Conservation (phyloP, 2,888 invertebrate species). For the Enchytraeus crypticus region DNA sequence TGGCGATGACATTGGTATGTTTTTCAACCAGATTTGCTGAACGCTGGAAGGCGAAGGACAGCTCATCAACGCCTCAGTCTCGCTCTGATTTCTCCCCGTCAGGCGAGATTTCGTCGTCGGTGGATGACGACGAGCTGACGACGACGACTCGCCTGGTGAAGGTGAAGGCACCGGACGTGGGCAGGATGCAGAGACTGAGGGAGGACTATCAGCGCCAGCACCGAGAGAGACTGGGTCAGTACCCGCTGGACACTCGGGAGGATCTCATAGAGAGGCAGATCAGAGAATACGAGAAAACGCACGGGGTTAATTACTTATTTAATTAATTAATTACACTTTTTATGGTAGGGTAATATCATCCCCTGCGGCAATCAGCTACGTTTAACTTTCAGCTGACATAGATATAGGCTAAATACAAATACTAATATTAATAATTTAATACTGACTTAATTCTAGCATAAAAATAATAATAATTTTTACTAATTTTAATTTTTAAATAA, state of each 20-base stretch:
- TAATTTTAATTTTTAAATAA: too few species aligned
- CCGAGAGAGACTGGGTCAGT: slow-evolving; percentile 5
- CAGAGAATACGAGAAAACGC: slow-evolving; percentile 6
- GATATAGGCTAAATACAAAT: too few species aligned
- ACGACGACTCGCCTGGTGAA: background rate
- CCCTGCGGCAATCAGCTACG: too few species aligned
- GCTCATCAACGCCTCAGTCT: too few species aligned
- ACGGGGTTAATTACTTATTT: too few species aligned
- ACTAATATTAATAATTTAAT: too few species aligned
- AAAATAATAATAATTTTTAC: too few species aligned
- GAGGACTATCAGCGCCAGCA: slow-evolving; percentile 2
- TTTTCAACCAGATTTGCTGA: background rate
- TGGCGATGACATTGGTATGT: too few species aligned
- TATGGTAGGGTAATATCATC: too few species aligned
- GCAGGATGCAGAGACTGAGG: slow-evolving; percentile 3
- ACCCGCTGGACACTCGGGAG: slow-evolving; percentile 1
- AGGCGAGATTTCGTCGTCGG: background rate
- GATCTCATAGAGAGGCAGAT: slow-evolving; percentile 1
- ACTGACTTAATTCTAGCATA: too few species aligned
- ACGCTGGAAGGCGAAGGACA: background rate
- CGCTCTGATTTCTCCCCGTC: background rate
- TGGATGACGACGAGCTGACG: background rate
- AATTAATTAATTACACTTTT: too few species aligned
- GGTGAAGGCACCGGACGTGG: background rate
- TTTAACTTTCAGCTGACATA: too few species aligned